Percentiles rank a stretch among this genome's conserved stretches.
Conservation (phyloP, 2,113 vertebrate genomes). For the Pomatorhinus ruficollis region DNA sequence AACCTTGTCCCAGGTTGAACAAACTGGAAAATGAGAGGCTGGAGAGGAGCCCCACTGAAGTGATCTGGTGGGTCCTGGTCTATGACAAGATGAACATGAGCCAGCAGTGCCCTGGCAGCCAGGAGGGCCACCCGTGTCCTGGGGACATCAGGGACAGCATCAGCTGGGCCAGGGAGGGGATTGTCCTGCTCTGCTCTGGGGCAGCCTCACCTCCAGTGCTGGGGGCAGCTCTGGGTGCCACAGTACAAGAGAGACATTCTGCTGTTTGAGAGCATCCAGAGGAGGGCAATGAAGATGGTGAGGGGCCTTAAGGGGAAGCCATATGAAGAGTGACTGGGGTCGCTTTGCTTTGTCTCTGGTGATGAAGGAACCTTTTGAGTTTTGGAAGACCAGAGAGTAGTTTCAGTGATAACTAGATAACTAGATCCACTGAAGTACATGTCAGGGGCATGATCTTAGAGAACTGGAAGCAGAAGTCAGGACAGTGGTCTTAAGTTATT, state of each 20-base stretch:
- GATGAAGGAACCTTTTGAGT: not conserved
- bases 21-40: not conserved
- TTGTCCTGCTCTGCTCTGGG: not conserved
- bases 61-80: not conserved
- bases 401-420: not conserved
- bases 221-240: not conserved
- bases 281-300: not conserved
- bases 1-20: not conserved
- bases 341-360: not conserved
- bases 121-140: rapidly evolving
- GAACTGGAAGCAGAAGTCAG: not conserved
- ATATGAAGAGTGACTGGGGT: rapidly evolving
- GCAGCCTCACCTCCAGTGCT: rapidly evolving
- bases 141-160: not conserved
- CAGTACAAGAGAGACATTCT: rapidly evolving
- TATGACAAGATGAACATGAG: rapidly evolving
- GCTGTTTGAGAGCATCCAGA: rapidly evolving
- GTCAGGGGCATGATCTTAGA: not conserved
- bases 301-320: not conserved
- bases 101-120: not conserved
- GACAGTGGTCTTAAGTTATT: not conserved
- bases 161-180: rapidly evolving
- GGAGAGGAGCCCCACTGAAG: not conserved
- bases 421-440: not conserved
- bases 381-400: not conserved